Evolutionary conservation across 1,140 invertebrate species (phyloP).

Genomic region (Brachionus koreanus): DNA sequence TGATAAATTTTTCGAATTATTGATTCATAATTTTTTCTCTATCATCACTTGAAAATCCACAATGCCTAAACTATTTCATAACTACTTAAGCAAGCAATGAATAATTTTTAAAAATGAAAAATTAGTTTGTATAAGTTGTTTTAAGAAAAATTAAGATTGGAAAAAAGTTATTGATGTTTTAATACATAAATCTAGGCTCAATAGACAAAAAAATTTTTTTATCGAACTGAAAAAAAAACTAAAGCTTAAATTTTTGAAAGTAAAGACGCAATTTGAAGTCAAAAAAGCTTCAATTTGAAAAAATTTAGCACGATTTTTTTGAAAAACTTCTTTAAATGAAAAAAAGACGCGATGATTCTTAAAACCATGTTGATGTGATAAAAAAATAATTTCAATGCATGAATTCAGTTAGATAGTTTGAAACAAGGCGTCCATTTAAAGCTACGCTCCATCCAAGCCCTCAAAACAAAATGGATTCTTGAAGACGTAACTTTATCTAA

Average conservation of each 20-base stretch:
- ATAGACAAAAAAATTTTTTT: not conserved
- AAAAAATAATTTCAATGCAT: not conserved
- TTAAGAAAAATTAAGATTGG: too few species aligned
- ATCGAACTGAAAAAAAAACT: not conserved
- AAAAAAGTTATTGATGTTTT: too few species aligned
- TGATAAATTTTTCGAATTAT: too few species aligned
- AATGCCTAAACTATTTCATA: too few species aligned
- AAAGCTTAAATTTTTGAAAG: not conserved
- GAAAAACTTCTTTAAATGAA: not conserved
- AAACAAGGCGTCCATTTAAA: constrained; percentile 19
- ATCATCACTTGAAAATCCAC: too few species aligned
- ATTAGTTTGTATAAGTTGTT: too few species aligned
- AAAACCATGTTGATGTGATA: constrained; percentile 5
- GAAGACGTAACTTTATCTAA: constrained; percentile 27
- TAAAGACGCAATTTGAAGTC: not conserved
- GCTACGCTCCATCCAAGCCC: not conserved
- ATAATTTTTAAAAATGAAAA: too few species aligned
- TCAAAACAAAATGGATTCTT: not conserved
- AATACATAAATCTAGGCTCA: not conserved
- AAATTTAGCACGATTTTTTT: not conserved
- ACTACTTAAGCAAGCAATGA: too few species aligned
- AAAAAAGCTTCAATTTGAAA: not conserved
- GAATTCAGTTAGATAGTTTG: not conserved
- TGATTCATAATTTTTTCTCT: too few species aligned
- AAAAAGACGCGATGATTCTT: constrained; percentile 10